Evolutionary conservation across 2,888 invertebrate genomes (phyloP).

Genomic region (Aphidius colemani): DNA sequence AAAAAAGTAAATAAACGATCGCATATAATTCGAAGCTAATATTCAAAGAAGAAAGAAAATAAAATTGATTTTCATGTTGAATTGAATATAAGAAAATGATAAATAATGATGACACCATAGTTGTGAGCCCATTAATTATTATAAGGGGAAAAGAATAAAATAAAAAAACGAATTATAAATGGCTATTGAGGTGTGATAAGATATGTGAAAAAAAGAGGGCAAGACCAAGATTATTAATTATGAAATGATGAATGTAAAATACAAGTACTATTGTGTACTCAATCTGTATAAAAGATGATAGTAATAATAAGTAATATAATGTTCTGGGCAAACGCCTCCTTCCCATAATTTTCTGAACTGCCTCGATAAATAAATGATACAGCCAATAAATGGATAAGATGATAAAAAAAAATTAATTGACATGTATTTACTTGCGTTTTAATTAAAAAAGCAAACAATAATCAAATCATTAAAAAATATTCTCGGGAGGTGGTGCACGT

Average conservation of each 20-base stretch:
- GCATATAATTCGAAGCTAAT: too few species aligned
- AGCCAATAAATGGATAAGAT: constrained; percentile 35
- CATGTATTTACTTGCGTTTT: too few species aligned
- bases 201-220: constrained; percentile 28
- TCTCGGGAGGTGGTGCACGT: too few species aligned
- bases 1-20: constrained; percentile 10
- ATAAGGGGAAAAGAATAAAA: neutral
- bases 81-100: constrained; percentile 3
- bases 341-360: constrained; percentile 39
- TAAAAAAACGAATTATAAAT: constrained; percentile 20
- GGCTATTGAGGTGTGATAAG: constrained; percentile 7
- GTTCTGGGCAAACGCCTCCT: constrained; percentile 36
- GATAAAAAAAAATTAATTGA: constrained; percentile 23
- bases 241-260: constrained; percentile 27
- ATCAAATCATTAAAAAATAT: too few species aligned
- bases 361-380: constrained; percentile 38
- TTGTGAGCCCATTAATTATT: too few species aligned
- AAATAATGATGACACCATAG: neutral
- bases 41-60: neutral
- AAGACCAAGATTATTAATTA: constrained; percentile 28
- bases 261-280: constrained; percentile 25
- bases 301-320: constrained; percentile 9
- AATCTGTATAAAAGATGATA: constrained; percentile 22
- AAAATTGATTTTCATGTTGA: neutral
- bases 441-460: too few species aligned